Percentiles rank a stretch among this genome's conserved stretches.
Conservation (phyloP, 2,888 invertebrate genomes). For the Melieria omissa region DNA sequence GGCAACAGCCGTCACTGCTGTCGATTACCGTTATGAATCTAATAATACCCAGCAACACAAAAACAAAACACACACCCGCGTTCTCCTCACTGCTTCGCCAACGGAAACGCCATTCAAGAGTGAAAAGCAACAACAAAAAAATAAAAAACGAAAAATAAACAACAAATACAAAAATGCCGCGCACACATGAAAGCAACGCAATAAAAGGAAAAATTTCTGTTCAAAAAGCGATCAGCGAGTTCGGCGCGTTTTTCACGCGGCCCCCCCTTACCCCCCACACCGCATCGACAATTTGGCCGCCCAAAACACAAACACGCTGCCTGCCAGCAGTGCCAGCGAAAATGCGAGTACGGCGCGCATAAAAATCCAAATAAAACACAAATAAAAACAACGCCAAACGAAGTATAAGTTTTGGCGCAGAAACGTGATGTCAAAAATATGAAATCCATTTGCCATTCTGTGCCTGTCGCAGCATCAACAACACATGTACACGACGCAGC, state of each 20-base stretch:
- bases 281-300: no score
- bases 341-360: no score
- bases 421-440: constrained; percentile 32
- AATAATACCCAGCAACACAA: constrained; percentile 1
- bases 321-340: not conserved
- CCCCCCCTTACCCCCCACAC: no score
- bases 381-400: constrained; percentile 16
- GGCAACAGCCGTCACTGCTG: constrained; percentile 18
- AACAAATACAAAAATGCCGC: not conserved
- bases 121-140: not conserved
- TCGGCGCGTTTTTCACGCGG: not conserved
- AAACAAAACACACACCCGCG: constrained; percentile 5
- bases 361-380: constrained; percentile 2
- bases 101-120: no score
- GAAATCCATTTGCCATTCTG: not conserved
- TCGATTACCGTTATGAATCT: constrained; percentile 27
- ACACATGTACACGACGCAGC: not conserved
- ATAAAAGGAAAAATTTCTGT: not conserved
- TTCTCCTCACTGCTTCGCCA: not conserved
- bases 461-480: not conserved
- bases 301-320: not conserved
- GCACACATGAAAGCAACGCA: not conserved
- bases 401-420: constrained; percentile 24
- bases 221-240: not conserved
- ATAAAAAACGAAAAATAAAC: constrained; percentile 15